These are phyloP conservation scores for Misgurnus anguillicaudatus DNA, from an alignment of 2,113 vertebrate species.

Conservation along the genomic window DNA sequence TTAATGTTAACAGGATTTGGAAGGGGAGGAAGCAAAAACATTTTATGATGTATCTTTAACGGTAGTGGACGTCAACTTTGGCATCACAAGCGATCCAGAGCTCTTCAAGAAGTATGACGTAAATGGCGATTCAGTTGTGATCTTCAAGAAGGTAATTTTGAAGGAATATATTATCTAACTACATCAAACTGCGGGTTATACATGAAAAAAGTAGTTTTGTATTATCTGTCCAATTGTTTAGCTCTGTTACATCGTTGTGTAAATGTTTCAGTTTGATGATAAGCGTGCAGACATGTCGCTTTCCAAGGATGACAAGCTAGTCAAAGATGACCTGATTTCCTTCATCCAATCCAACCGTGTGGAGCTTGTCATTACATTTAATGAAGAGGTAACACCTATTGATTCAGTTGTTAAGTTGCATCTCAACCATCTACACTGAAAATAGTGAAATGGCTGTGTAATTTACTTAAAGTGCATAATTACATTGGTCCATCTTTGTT, in stretches of 20 bases:
- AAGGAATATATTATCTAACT: neutral
- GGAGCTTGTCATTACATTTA: slow-evolving; percentile 82
- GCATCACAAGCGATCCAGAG: slow-evolving; percentile 68
- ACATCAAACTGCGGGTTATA: neutral
- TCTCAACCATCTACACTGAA: too few species aligned
- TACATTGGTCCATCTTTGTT: too few species aligned
- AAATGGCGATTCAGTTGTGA: slow-evolving; percentile 70
- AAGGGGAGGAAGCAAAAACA: slow-evolving; percentile 64
- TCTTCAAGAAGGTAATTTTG: slow-evolving; percentile 86
- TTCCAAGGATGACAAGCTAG: slow-evolving; percentile 68
- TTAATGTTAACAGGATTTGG: slow-evolving; percentile 71
- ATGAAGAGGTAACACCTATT: slow-evolving; percentile 68
- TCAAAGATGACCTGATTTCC: slow-evolving; percentile 64
- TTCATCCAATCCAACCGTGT: slow-evolving; percentile 83
- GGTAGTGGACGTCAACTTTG: slow-evolving; percentile 74
- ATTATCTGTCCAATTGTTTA: neutral
- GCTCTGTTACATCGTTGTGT: neutral
- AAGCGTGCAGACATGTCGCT: slow-evolving; percentile 76
- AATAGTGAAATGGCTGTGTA: too few species aligned
- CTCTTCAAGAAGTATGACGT: slow-evolving; percentile 81
- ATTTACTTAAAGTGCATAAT: too few species aligned
- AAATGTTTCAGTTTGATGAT: slow-evolving; percentile 79
- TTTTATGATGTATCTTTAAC: slow-evolving; percentile 72
- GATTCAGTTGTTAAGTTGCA: too few species aligned
- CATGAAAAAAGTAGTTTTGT: neutral